phyloP scores from a whole-genome alignment of 2,113 vertebrate genomes.

The Archilochus colubris region DNA sequence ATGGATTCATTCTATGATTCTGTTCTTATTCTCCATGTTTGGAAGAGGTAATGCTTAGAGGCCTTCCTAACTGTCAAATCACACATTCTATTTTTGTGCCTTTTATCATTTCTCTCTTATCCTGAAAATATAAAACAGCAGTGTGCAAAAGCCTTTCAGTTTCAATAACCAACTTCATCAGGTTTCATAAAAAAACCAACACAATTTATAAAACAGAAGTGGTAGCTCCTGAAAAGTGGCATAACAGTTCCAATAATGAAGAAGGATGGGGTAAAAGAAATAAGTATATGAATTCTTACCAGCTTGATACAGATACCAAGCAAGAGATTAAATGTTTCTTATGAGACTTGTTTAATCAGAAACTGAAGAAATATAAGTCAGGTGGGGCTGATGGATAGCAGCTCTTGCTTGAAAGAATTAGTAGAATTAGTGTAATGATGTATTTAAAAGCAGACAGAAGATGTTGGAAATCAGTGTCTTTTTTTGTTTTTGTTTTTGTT shows the following conservation, averaged over 20 bases:
- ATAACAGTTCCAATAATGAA: neutral
- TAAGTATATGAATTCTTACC: neutral
- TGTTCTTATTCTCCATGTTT: neutral
- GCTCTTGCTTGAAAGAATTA: neutral
- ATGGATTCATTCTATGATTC: neutral
- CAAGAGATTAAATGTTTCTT: neutral
- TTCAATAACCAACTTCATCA: neutral
- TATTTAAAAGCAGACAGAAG: neutral
- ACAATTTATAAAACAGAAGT: neutral
- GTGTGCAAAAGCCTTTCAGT: neutral
- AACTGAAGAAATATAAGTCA: neutral
- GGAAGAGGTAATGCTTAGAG: neutral
- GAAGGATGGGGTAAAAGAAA: neutral
- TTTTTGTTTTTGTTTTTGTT: neutral
- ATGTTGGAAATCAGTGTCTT: neutral
- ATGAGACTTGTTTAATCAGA: neutral
- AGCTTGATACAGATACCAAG: neutral
- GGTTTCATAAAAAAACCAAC: fast-evolving
- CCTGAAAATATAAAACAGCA: neutral
- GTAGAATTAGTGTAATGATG: neutral
- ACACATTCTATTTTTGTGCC: neutral
- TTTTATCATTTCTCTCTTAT: neutral
- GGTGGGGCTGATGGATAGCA: neutral
- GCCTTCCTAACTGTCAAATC: neutral
- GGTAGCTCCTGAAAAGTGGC: neutral